phyloP scores from a whole-genome alignment of 2,797 vertebrate species.

The Thamnophis elegans region DNA sequence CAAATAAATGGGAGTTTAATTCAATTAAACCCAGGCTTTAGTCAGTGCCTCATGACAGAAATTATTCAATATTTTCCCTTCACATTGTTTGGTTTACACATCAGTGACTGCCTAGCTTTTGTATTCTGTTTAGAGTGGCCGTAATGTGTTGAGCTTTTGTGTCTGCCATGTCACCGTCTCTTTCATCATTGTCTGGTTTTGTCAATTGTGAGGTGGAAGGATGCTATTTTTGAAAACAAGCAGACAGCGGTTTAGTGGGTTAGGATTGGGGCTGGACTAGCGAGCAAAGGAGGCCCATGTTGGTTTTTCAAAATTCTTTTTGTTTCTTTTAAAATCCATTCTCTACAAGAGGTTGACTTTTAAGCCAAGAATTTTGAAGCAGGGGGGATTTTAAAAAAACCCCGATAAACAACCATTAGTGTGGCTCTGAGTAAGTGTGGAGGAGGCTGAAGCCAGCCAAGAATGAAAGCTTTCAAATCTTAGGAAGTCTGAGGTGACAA shows the following conservation, averaged over 20 bases:
- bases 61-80: constrained; percentile 84
- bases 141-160: constrained; percentile 94
- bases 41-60: constrained; percentile 86
- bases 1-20: constrained; percentile 99
- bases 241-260: constrained; percentile 70
- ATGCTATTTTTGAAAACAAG: constrained; percentile 74
- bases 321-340: constrained; percentile 29
- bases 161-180: constrained; percentile 88
- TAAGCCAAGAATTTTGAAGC: constrained; percentile 21
- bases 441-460: not conserved
- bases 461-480: not conserved
- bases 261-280: constrained; percentile 59
- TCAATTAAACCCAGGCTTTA: constrained; percentile 95
- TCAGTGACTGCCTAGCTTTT: constrained; percentile 93
- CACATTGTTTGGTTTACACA: constrained; percentile 95
- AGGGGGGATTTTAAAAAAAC: constrained; percentile 12
- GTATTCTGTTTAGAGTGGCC: constrained; percentile 83
- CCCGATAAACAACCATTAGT: not conserved
- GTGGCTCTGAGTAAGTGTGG: not conserved
- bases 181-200: constrained; percentile 87
- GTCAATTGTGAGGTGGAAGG: constrained; percentile 83
- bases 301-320: not conserved
- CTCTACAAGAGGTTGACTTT: not conserved
- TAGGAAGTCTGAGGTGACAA: not conserved
- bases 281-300: constrained; percentile 26